Percentiles rank a stretch among this genome's conserved stretches.
Evolutionary conservation across 2,888 invertebrate genomes (phyloP).

Genomic region (Thumatha senex): DNA sequence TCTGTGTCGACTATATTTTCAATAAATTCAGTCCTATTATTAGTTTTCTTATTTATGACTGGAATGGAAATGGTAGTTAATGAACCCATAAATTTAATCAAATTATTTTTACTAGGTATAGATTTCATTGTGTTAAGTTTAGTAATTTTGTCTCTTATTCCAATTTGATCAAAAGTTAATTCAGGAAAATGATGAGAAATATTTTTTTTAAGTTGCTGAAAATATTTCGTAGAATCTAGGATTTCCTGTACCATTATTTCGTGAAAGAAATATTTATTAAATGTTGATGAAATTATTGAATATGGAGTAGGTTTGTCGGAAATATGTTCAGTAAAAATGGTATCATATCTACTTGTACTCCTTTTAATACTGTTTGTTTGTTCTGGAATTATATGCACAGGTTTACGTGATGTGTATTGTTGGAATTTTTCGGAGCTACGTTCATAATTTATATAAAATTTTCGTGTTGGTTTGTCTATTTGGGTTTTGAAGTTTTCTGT

Average conservation of each 20-base stretch:
- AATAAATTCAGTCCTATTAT: background rate
- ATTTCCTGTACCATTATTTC: background rate
- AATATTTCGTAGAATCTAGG: background rate
- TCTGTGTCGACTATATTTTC: background rate
- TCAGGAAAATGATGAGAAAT: background rate
- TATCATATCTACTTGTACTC: background rate
- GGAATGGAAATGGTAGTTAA: background rate
- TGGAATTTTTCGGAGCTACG: background rate
- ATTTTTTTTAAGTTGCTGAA: background rate
- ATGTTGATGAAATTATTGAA: background rate
- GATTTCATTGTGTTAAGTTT: background rate
- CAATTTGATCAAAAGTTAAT: background rate
- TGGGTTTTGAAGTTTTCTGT: background rate
- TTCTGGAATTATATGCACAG: background rate
- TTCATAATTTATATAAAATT: background rate
- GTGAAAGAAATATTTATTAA: too few relatives aligned
- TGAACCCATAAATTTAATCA: background rate
- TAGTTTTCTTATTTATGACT: background rate
- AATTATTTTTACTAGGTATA: background rate
- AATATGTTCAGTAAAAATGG: background rate
- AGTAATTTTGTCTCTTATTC: background rate
- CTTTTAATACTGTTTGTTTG: background rate
- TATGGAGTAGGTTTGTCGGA: background rate
- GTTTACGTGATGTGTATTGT: background rate
- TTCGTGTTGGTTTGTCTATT: constrained; percentile 2